phyloP scores from a whole-genome alignment of 2,797 vertebrate genomes.

The Amazonetta brasiliensis region DNA sequence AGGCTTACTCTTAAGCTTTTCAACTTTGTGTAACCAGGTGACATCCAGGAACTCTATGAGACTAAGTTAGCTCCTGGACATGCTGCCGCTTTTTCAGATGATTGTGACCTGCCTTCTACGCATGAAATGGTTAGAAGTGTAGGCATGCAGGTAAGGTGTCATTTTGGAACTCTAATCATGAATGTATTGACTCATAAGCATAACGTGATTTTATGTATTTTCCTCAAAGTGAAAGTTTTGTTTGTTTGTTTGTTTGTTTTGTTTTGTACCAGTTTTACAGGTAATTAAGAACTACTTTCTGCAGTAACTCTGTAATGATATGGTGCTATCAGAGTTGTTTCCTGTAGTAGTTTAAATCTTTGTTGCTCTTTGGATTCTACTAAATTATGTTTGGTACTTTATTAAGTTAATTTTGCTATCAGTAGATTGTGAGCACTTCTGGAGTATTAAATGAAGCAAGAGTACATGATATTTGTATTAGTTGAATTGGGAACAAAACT shows the following conservation, averaged over 20 bases:
- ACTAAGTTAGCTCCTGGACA: constrained; percentile 88
- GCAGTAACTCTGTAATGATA: neutral
- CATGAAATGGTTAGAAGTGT: constrained; percentile 91
- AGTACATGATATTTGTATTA: neutral
- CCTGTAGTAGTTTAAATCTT: neutral
- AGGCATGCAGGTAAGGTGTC: constrained; percentile 92
- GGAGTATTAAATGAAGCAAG: neutral
- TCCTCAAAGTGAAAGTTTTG: neutral
- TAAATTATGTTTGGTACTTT: neutral
- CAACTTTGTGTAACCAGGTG: constrained; percentile 80
- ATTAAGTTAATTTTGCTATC: neutral
- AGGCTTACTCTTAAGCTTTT: neutral
- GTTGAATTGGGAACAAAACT: neutral
- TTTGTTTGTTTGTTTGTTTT: too few species aligned
- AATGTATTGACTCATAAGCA: neutral
- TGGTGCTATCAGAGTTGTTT: neutral
- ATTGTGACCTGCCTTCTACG: constrained; percentile 92
- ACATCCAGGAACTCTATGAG: constrained; percentile 90
- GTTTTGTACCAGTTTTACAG: neutral
- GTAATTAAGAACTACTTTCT: neutral
- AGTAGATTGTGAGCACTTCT: neutral
- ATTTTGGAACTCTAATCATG: neutral
- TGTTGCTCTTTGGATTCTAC: neutral
- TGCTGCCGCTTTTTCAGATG: constrained; percentile 93
- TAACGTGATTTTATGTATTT: neutral